Percentiles rank a stretch among this genome's conserved stretches.
phyloP scores from a whole-genome alignment of 2,888 invertebrate genomes.

The Phortica okadai region DNA sequence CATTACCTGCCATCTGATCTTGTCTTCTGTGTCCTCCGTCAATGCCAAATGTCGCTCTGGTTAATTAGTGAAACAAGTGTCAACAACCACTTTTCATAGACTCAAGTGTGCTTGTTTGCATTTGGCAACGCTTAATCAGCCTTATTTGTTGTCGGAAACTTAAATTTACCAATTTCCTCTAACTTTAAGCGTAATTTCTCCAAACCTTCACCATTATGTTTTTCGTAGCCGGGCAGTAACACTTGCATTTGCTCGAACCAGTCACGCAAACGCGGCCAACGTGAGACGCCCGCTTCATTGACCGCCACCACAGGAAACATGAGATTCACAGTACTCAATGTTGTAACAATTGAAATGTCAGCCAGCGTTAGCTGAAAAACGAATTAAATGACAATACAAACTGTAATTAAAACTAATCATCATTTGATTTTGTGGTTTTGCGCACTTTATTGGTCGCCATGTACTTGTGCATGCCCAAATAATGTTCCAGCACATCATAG shows the following conservation, averaged over 20 bases:
- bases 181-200: conserved; percentile 62
- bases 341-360: conserved; percentile 76
- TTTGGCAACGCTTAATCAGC: background rate
- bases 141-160: conserved; percentile 57
- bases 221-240: conserved; percentile 62
- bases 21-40: conserved; percentile 1
- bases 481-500: conserved; percentile 74
- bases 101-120: conserved; percentile 1
- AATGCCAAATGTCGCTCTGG: background rate
- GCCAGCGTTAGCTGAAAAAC: conserved; percentile 74
- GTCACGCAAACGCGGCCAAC: conserved; percentile 72
- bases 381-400: conserved; percentile 30
- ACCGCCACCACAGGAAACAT: conserved; percentile 74
- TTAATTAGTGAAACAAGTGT: conserved; percentile 7
- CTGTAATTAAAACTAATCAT: conserved; percentile 25
- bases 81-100: background rate
- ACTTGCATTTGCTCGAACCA: conserved; percentile 71
- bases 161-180: conserved; percentile 66
- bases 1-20: conserved; percentile 6
- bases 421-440: conserved; percentile 38
- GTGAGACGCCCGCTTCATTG: conserved; percentile 36
- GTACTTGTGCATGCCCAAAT: conserved; percentile 68
- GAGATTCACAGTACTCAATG: conserved; percentile 75
- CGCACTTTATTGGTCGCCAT: conserved; percentile 75
- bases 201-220: conserved; percentile 66